Percentiles rank a stretch among this genome's conserved stretches.
Evolutionary conservation across 2,888 invertebrate species (phyloP).

Genomic region (Heliothis peltigera): DNA sequence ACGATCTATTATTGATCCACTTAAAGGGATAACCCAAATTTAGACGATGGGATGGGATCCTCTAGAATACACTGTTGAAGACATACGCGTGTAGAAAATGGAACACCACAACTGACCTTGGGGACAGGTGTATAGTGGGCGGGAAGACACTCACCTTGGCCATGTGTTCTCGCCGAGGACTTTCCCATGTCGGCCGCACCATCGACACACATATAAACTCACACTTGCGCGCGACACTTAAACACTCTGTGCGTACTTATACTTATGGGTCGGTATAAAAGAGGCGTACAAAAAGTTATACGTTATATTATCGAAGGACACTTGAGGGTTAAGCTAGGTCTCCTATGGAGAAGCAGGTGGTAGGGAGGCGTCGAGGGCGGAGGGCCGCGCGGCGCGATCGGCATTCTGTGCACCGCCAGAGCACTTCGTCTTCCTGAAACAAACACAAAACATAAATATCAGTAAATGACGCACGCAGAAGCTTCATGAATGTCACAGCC

Average conservation of each 20-base stretch:
- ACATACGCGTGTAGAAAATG: slow-evolving; percentile 31
- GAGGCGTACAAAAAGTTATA: slow-evolving; percentile 88
- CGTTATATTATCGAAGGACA: slow-evolving; percentile 88
- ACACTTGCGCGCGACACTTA: slow-evolving; percentile 83
- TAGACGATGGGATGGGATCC: background rate
- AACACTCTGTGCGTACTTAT: slow-evolving; percentile 84
- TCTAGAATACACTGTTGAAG: slow-evolving; percentile 13
- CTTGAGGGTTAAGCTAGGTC: slow-evolving; percentile 85
- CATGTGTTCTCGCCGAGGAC: slow-evolving; percentile 90
- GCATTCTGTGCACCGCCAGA: slow-evolving; percentile 85
- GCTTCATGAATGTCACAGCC: background rate
- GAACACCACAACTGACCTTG: slow-evolving; percentile 68
- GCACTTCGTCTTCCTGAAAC: slow-evolving; percentile 84
- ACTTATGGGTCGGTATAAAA: slow-evolving; percentile 88
- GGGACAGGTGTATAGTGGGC: slow-evolving; percentile 72
- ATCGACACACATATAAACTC: slow-evolving; percentile 86
- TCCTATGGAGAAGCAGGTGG: slow-evolving; percentile 85
- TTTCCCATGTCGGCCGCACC: slow-evolving; percentile 90
- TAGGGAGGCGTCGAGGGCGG: slow-evolving; percentile 86
- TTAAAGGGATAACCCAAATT: background rate
- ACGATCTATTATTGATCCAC: no score
- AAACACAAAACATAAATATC: slow-evolving; percentile 57
- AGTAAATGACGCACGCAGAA: slow-evolving; percentile 1
- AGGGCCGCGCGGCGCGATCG: slow-evolving; percentile 89
- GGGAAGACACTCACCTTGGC: slow-evolving; percentile 86